Evolutionary conservation across 2,797 vertebrate genomes (phyloP).

Genomic region (Anguilla marmorata): DNA sequence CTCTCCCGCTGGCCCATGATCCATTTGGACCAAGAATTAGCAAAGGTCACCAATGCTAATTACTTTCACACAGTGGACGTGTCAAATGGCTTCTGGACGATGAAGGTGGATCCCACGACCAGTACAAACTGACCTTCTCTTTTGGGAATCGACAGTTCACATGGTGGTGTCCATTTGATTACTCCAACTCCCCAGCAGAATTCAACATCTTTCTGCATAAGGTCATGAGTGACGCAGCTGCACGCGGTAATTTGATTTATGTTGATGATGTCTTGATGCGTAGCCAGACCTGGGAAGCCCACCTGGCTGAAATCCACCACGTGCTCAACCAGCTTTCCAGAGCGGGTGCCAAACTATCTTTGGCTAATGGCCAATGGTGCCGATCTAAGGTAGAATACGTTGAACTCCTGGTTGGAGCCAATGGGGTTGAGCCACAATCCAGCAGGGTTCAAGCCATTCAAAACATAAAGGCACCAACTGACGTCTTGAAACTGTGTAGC

Average conservation of each 20-base stretch:
- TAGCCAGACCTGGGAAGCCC: not conserved
- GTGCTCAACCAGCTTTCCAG: conserved; percentile 9
- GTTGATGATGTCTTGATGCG: conserved; percentile 21
- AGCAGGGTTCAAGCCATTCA: not conserved
- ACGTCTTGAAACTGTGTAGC: not conserved
- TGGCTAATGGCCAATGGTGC: conserved; percentile 2
- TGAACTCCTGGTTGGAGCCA: not conserved
- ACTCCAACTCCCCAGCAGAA: conserved; percentile 17
- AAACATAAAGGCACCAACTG: not conserved
- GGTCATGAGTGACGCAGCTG: not conserved
- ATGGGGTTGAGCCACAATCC: not conserved
- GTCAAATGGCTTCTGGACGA: conserved; percentile 39
- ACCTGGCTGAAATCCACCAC: conserved; percentile 5
- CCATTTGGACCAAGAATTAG: conserved; percentile 26
- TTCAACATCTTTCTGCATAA: not conserved
- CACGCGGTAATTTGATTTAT: not conserved
- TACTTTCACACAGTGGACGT: conserved; percentile 27
- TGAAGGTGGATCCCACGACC: conserved; percentile 19
- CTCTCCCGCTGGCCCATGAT: conserved; percentile 39
- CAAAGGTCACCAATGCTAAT: conserved; percentile 1
- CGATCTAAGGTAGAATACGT: conserved; percentile 17
- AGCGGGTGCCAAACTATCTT: conserved; percentile 11
- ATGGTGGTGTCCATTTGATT: conserved; percentile 12
- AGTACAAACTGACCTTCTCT: conserved; percentile 42
- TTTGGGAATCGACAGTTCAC: conserved; percentile 24